phyloP scores from a whole-genome alignment of 2,888 invertebrate genomes.

The Platycnemis pennipes region DNA sequence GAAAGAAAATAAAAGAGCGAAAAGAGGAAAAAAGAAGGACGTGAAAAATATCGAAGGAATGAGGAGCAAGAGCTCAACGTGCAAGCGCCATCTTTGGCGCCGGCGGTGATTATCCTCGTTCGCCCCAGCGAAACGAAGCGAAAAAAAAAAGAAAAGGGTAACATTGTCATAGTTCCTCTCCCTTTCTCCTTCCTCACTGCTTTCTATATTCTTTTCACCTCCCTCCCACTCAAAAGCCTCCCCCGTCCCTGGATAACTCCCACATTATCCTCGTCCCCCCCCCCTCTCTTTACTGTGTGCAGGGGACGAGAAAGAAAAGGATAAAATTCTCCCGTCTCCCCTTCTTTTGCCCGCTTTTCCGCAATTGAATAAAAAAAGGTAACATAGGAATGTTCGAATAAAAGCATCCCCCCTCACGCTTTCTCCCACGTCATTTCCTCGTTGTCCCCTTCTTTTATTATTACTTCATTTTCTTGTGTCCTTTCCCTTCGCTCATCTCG shows the following conservation, averaged over 20 bases:
- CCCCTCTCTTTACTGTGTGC: neutral
- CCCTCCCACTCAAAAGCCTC: neutral
- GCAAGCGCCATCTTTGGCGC: conserved; percentile 48
- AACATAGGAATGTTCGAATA: neutral
- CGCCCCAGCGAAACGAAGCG: neutral
- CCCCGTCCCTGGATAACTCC: neutral
- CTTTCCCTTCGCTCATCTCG: neutral
- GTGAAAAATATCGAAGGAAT: neutral
- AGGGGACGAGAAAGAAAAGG: neutral
- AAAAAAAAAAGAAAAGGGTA: neutral
- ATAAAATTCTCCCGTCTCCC: neutral
- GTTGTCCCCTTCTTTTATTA: neutral
- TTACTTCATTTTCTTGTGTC: neutral
- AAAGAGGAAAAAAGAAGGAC: neutral
- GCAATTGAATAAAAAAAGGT: neutral
- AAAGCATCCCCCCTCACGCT: neutral
- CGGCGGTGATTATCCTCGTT: conserved; percentile 57
- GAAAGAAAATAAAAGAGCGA: neutral
- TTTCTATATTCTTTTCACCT: neutral
- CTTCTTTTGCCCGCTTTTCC: neutral
- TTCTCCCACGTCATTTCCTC: neutral
- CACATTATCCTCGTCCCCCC: neutral
- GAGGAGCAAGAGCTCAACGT: neutral
- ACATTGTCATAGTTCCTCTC: neutral
- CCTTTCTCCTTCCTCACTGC: neutral